phyloP scores from a whole-genome alignment of 2,888 invertebrate species.

The Cheilosia vulpina region DNA sequence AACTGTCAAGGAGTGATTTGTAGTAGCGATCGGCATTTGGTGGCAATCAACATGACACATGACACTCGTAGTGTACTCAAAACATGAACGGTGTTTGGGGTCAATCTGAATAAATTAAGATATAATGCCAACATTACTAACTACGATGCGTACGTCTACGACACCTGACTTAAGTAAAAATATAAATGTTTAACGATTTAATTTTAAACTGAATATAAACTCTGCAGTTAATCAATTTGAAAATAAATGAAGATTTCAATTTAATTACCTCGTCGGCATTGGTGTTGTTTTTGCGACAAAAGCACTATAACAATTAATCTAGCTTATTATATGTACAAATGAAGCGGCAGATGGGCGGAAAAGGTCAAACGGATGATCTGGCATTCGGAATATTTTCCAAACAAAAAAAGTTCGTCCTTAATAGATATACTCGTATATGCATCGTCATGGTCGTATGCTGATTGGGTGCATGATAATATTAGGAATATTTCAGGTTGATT shows the following conservation, averaged over 20 bases:
- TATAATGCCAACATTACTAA: no score
- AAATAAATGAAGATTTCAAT: conserved; percentile 8
- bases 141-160: no score
- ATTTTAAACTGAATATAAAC: not conserved
- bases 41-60: no score
- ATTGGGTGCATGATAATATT: not conserved
- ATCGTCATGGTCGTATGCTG: not conserved
- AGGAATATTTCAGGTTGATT: conserved; percentile 4
- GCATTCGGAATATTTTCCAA: not conserved
- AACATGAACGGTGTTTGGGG: no score
- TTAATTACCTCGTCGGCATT: conserved; percentile 2
- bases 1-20: no score
- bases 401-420: not conserved
- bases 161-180: no score
- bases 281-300: not conserved
- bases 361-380: not conserved
- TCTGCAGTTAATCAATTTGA: not conserved
- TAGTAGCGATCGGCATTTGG: no score
- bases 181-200: no score
- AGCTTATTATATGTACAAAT: not conserved
- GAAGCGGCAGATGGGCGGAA: not conserved
- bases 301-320: not conserved
- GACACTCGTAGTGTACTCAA: no score
- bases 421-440: not conserved
- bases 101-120: no score